phyloP scores from a whole-genome alignment of 2,797 vertebrate genomes.

The Gobionotothen gibberifrons region DNA sequence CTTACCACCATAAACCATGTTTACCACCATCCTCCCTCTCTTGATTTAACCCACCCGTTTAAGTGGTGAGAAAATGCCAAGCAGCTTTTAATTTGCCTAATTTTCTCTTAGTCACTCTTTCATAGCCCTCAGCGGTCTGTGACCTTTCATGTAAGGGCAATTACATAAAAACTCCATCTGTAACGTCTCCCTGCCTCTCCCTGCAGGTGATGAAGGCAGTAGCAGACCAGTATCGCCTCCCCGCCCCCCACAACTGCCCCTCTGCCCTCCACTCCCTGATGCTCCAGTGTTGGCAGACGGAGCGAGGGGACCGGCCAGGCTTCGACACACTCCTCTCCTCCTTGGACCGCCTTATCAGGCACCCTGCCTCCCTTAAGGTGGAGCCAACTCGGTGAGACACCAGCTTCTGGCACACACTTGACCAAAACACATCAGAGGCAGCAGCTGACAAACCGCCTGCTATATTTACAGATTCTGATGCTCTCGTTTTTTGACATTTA shows the following conservation, averaged over 20 bases:
- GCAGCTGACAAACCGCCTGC: conserved; percentile 26
- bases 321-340: conserved; percentile 92
- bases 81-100: conserved; percentile 50
- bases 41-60: conserved; percentile 40
- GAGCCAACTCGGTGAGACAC: conserved; percentile 82
- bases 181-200: conserved; percentile 10
- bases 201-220: conserved; percentile 96
- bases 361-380: conserved; percentile 85
- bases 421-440: conserved; percentile 11
- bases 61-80: conserved; percentile 55
- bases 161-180: conserved; percentile 35
- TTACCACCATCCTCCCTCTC: neutral
- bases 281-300: conserved; percentile 95
- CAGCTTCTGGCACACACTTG: conserved; percentile 12
- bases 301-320: conserved; percentile 87
- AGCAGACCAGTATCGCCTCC: conserved; percentile 93
- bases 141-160: conserved; percentile 58
- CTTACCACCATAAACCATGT: too few relatives aligned
- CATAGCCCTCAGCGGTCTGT: conserved; percentile 31
- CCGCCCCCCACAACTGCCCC: conserved; percentile 92
- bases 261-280: conserved; percentile 94
- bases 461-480: conserved; percentile 8
- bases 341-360: conserved; percentile 86
- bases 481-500: conserved; percentile 34
- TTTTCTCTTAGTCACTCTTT: conserved; percentile 42